Evolutionary conservation across 1,140 invertebrate genomes (phyloP).

Genomic region (Rhopalosiphum maidis): DNA sequence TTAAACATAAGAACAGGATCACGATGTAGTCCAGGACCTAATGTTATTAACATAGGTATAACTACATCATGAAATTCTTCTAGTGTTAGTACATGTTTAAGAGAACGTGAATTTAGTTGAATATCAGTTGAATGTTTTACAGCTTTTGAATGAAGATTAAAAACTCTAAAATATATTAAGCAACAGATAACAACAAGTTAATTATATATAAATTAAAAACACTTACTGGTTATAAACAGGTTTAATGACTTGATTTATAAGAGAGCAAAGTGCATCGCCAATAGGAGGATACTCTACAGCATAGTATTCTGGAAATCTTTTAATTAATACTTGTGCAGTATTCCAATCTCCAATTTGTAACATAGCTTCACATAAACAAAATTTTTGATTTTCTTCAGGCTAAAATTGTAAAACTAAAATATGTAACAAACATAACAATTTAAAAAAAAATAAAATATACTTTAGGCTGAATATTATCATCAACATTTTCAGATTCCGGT

Average conservation of each 20-base stretch:
- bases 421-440: slow-evolving; percentile 49
- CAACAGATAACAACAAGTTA: slow-evolving; percentile 64
- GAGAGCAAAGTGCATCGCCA: slow-evolving; percentile 76
- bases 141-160: slow-evolving; percentile 74
- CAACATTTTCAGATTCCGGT: slow-evolving; percentile 75
- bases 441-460: slow-evolving; percentile 22
- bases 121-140: slow-evolving; percentile 68
- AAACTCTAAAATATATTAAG: slow-evolving; percentile 63
- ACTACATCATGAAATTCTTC: slow-evolving; percentile 78
- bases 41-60: slow-evolving; percentile 83
- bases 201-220: neutral
- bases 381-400: slow-evolving; percentile 88
- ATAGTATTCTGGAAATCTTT: slow-evolving; percentile 82
- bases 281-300: slow-evolving; percentile 81
- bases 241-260: slow-evolving; percentile 87
- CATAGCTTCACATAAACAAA: slow-evolving; percentile 88
- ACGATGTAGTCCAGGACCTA: slow-evolving; percentile 87
- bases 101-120: slow-evolving; percentile 69
- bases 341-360: slow-evolving; percentile 90
- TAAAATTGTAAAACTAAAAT: slow-evolving; percentile 62
- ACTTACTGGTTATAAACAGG: slow-evolving; percentile 83
- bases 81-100: slow-evolving; percentile 70
- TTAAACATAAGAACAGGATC: slow-evolving; percentile 91
- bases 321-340: slow-evolving; percentile 79
- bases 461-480: slow-evolving; percentile 70